Conservation (phyloP, 2,888 invertebrate species). For the Caenorhabditis sulstoni region DNA sequence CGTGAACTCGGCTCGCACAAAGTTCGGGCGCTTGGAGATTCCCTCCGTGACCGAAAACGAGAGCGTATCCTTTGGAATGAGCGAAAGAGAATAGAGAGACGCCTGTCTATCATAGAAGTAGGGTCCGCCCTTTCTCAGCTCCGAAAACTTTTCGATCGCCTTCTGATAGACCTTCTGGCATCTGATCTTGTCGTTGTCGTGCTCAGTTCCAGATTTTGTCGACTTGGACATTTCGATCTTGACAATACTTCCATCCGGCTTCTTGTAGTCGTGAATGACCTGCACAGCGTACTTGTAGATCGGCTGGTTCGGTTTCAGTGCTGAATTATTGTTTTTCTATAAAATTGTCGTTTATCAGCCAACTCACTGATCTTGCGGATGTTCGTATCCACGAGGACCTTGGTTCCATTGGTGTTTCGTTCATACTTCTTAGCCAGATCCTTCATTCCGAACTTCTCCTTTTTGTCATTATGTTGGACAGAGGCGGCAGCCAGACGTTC, state of each 20-base stretch:
- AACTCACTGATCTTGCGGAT: constrained; percentile 28
- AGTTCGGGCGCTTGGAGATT: constrained; percentile 23
- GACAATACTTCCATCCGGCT: constrained; percentile 12
- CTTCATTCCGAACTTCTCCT: constrained; percentile 6
- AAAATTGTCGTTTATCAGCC: not conserved
- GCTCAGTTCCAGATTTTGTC: constrained; percentile 35
- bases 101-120: constrained; percentile 48
- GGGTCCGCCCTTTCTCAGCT: constrained; percentile 19
- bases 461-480: too few species aligned
- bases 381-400: constrained; percentile 29
- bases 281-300: constrained; percentile 43
- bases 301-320: constrained; percentile 21
- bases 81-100: constrained; percentile 16
- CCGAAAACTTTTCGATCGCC: constrained; percentile 11
- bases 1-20: constrained; percentile 30
- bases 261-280: constrained; percentile 19
- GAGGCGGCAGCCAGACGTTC: too few species aligned
- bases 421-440: constrained; percentile 11
- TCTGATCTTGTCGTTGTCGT: constrained; percentile 29
- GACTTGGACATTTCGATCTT: constrained; percentile 36
- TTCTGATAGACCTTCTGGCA: constrained; percentile 36
- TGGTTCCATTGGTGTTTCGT: constrained; percentile 17
- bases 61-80: constrained; percentile 16
- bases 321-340: not conserved
- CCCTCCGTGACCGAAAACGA: constrained; percentile 18